These are phyloP conservation scores for Iselma pallidipennis DNA, from an alignment of 2,888 invertebrate species.

Conservation along the genomic window DNA sequence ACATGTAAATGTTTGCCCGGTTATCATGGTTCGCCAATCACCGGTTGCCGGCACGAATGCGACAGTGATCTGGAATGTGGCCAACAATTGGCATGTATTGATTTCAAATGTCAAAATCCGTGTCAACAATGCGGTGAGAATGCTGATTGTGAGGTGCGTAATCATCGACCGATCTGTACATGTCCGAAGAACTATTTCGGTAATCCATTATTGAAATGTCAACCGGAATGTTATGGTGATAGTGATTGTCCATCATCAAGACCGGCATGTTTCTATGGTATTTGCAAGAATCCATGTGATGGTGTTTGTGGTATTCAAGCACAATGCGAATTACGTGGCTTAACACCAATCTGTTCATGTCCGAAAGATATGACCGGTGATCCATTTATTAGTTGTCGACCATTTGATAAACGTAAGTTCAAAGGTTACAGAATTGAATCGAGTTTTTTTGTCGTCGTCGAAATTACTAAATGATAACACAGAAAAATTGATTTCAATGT, in stretches of 20 bases:
- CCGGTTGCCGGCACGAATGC: conserved; percentile 82
- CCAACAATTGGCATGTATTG: conserved; percentile 70
- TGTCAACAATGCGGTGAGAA: conserved; percentile 77
- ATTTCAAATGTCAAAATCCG: conserved; percentile 76
- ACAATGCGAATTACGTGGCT: conserved; percentile 76
- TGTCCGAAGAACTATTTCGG: conserved; percentile 77
- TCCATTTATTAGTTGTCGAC: conserved; percentile 80
- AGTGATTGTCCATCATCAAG: conserved; percentile 76
- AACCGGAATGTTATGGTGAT: conserved; percentile 79
- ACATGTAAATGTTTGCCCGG: conserved; percentile 80
- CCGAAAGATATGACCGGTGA: conserved; percentile 86
- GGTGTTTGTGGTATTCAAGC: conserved; percentile 80
- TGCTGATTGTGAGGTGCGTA: conserved; percentile 76
- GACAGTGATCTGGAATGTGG: conserved; percentile 77
- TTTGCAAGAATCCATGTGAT: conserved; percentile 82
- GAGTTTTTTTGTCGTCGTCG: too few species aligned
- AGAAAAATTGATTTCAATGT: too few species aligned
- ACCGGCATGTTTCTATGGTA: conserved; percentile 80
- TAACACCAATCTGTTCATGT: conserved; percentile 84
- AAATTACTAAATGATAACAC: too few species aligned
- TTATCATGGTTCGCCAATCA: conserved; percentile 74
- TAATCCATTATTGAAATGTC: conserved; percentile 74
- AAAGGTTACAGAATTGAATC: too few species aligned
- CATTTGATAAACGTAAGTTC: conserved; percentile 78
- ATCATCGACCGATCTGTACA: conserved; percentile 77